Conservation (phyloP, 2,888 invertebrate species). For the Epirrhoe alternata region DNA sequence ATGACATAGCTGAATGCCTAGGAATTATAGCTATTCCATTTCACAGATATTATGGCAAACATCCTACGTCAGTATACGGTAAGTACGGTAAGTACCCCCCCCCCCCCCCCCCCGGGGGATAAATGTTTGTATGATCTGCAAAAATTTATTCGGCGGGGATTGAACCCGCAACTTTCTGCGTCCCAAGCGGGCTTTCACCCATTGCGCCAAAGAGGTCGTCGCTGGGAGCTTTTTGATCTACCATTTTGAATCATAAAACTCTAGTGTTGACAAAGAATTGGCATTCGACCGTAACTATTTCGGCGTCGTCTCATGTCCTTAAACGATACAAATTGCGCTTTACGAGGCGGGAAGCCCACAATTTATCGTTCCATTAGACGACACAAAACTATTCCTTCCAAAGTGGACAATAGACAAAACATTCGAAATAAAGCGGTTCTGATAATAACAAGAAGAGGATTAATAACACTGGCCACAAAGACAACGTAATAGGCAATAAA, state of each 20-base stretch:
- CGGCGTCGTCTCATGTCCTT: conserved; percentile 25
- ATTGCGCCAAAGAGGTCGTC: no score
- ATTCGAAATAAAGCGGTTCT: conserved; percentile 68
- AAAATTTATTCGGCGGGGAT: background rate
- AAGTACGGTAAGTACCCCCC: no score
- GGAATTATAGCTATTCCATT: background rate
- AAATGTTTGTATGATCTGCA: no score
- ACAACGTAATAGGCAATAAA: conserved; percentile 44
- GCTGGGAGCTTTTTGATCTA: no score
- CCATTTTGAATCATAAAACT: background rate
- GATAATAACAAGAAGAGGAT: conserved; percentile 75
- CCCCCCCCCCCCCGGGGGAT: no score
- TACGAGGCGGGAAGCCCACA: conserved; percentile 50
- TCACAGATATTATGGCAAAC: background rate
- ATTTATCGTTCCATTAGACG: conserved; percentile 56
- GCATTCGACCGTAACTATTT: conserved; percentile 11
- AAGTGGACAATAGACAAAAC: conserved; percentile 60
- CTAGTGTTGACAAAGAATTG: background rate
- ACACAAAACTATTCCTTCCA: conserved; percentile 52
- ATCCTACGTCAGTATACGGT: no score
- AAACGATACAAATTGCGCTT: conserved; percentile 48
- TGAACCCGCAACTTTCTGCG: no score
- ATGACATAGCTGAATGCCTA: background rate
- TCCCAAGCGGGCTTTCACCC: no score
- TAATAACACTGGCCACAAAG: conserved; percentile 61